Percentiles rank a stretch among this genome's conserved stretches.
These are phyloP conservation scores for Platorchestia sp. DNA, from an alignment of 1,140 invertebrate genomes.

Conservation along the genomic window DNA sequence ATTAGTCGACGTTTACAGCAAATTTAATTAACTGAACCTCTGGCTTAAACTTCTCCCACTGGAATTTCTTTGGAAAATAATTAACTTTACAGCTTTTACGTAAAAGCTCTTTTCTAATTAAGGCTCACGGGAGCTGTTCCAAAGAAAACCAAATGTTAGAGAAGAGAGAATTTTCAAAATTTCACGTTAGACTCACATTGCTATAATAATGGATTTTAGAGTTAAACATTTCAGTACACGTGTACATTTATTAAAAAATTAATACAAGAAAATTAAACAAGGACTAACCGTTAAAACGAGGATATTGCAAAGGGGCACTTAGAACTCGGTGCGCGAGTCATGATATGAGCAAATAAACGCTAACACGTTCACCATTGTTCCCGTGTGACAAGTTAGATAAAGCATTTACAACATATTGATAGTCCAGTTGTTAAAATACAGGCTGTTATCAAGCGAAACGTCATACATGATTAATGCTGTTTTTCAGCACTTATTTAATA, in stretches of 20 bases:
- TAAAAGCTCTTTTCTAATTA: background rate
- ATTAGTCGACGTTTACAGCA: no score
- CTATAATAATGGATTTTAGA: background rate
- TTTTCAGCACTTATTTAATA: background rate
- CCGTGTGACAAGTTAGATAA: no score
- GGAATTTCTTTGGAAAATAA: background rate
- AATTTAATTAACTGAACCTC: no score
- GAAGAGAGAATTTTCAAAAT: background rate
- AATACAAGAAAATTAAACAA: background rate
- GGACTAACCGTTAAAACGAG: background rate
- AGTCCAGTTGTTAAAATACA: no score
- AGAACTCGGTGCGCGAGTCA: background rate
- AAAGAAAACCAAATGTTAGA: background rate
- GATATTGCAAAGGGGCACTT: background rate
- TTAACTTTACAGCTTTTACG: background rate
- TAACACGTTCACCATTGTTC: no score
- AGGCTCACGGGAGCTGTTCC: background rate
- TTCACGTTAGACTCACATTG: background rate
- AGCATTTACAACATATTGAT: no score
- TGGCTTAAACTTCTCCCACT: background rate
- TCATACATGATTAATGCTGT: background rate
- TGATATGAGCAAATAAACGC: background rate
- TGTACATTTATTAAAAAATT: background rate
- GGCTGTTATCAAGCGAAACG: no score
- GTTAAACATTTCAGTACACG: background rate